Conservation (phyloP, 2,797 vertebrate species). For the Arvicola amphibius region DNA sequence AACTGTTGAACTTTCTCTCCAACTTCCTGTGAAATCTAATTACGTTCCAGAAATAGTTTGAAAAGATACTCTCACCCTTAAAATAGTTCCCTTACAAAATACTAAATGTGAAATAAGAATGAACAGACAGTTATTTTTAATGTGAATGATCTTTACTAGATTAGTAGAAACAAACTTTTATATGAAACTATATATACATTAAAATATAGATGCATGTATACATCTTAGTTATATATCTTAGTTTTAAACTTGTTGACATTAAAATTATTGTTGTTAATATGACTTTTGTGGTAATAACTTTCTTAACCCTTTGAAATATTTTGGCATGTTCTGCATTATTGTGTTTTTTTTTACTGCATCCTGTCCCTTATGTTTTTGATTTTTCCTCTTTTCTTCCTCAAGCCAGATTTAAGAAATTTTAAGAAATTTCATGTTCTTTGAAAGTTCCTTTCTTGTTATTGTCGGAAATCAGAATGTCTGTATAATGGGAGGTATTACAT, state of each 20-base stretch:
- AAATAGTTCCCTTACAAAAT: constrained; percentile 37
- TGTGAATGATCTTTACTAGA: constrained; percentile 48
- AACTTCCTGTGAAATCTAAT: neutral
- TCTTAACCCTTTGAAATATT: neutral
- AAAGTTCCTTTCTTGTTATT: neutral
- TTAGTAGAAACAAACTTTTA: constrained; percentile 53
- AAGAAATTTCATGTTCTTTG: neutral
- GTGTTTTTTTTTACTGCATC: neutral
- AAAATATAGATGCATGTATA: neutral
- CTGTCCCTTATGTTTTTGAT: neutral
- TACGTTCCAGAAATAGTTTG: neutral
- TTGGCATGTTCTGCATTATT: neutral
- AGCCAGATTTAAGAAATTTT: neutral
- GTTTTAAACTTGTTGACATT: neutral
- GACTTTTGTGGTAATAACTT: constrained; percentile 34
- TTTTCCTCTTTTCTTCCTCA: neutral
- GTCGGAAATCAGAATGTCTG: neutral
- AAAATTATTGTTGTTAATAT: constrained; percentile 58
- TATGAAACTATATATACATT: constrained; percentile 55
- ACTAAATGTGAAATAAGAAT: constrained; percentile 54
- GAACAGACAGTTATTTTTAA: neutral
- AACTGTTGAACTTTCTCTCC: neutral
- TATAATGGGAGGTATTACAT: neutral
- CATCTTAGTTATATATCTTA: neutral
- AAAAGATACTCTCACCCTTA: neutral